phyloP scores from a whole-genome alignment of 2,888 invertebrate genomes.

The Aporophyla lueneburgensis region DNA sequence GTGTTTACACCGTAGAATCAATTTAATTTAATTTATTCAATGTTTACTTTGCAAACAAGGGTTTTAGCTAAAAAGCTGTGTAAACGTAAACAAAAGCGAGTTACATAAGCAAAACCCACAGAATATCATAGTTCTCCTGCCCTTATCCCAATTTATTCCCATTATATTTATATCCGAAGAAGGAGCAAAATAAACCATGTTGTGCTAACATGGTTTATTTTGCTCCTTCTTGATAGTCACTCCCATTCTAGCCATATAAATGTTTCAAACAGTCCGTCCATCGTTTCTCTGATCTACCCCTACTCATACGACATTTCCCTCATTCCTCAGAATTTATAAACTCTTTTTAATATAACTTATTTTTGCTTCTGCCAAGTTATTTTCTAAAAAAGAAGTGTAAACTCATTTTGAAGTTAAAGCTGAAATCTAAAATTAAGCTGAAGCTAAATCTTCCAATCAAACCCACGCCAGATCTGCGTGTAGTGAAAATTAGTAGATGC shows the following conservation, averaged over 20 bases:
- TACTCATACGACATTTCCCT: background rate
- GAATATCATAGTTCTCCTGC: background rate
- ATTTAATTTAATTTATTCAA: constrained; percentile 35
- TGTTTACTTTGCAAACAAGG: background rate
- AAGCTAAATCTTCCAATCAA: background rate
- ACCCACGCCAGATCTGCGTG: background rate
- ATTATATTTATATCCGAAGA: no score
- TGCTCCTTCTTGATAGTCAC: background rate
- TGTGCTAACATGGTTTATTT: no score
- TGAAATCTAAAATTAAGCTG: no score
- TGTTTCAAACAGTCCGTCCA: no score
- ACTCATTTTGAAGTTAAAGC: constrained; percentile 7
- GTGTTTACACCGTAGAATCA: constrained; percentile 30
- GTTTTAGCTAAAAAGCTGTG: no score
- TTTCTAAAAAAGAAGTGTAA: constrained; percentile 1
- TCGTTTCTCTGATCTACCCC: no score
- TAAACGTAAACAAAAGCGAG: no score
- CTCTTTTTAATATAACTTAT: no score
- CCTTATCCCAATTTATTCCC: no score
- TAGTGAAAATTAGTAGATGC: background rate
- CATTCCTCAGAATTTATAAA: background rate
- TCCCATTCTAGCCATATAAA: background rate
- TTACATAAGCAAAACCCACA: constrained; percentile 18
- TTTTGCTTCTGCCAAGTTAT: background rate
- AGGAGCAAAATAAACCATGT: no score